Base-by-base conservation (phyloP, 1,140 invertebrate species). In the Diplogasteroides magnus region DNA sequence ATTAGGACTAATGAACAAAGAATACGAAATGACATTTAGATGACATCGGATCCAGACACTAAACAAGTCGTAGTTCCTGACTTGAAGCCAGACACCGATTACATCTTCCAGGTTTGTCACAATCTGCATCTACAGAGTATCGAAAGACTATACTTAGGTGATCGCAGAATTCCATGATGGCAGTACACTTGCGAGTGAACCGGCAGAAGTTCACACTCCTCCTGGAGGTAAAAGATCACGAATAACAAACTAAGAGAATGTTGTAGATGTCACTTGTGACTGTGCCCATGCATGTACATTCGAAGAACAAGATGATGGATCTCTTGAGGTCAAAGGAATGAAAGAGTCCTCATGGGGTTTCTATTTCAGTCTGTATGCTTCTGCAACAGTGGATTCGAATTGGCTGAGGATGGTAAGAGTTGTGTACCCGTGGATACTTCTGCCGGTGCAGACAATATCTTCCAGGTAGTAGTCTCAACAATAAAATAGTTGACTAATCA, bases 281-380 rank as follows among this genome's bases (percentile, higher is more conserved):
- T 81, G 79, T 72, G 76, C 76, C 23, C 79, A 81, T 62, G 79
- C 77, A 13, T 81, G 79, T 64, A 70, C 74, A 26, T 72, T 81
- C 31, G 73, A 72, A 59, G 71, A 74, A 57, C 71, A 81, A 62
- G 71, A 67, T 25, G 72, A 73, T 60, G 71, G 74, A n/a, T 68
- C 67, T 27, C 19, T 68, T 55, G 60, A n/a, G n/a, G n/a, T n/a
- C n/a, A n/a, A n/a, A n/a, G n/a, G n/a, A n/a, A n/a, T n/a, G n/a
- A n/a, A n/a, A n/a, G n/a, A n/a, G n/a, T n/a, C n/a, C n/a, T n/a
- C n/a, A n/a, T n/a, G n/a, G n/a, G n/a, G n/a, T n/a, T n/a, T n/a
- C n/a, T n/a, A n/a, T n/a, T n/a, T n/a, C n/a, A 64, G 32, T 65
- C 78, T 13, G 74, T 68, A 2, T 81, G 79, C 63, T 81, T 77